These are phyloP conservation scores for Murina feae DNA, from an alignment of 2,113 vertebrate genomes.

Conservation along the genomic window DNA sequence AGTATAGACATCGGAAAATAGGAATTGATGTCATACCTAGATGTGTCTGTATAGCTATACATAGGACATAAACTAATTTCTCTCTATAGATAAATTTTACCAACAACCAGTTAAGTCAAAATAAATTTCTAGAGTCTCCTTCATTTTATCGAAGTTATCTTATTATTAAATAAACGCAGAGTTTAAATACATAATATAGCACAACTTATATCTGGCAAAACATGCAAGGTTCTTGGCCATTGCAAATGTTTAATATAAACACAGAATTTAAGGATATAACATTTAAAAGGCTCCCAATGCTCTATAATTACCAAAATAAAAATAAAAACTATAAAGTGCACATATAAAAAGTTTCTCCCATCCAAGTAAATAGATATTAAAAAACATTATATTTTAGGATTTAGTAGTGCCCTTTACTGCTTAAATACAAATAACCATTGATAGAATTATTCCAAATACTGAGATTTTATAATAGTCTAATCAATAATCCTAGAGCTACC, in stretches of 20 bases:
- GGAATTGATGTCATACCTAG: not conserved
- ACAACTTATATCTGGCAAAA: constrained; percentile 11
- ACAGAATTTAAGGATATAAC: not conserved
- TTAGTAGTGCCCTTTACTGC: not conserved
- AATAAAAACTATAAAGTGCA: not conserved
- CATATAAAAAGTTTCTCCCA: not conserved
- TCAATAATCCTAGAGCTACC: not conserved
- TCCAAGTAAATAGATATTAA: constrained; percentile 9
- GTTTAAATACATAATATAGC: not conserved
- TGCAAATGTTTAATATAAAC: not conserved
- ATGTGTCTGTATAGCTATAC: not conserved
- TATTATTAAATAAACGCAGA: not conserved
- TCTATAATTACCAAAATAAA: not conserved
- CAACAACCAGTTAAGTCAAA: constrained; percentile 1
- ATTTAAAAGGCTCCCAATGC: not conserved
- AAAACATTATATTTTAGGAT: not conserved
- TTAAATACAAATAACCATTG: not conserved
- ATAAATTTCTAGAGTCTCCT: not conserved
- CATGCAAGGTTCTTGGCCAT: not conserved
- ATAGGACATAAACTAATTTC: not conserved
- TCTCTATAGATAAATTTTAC: constrained; percentile 17
- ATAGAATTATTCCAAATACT: not conserved
- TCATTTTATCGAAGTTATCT: not conserved
- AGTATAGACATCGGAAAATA: constrained; percentile 27
- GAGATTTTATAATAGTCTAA: not conserved